Evolutionary conservation across 2,797 vertebrate species (phyloP).

Genomic region (Intellagama lesueurii): DNA sequence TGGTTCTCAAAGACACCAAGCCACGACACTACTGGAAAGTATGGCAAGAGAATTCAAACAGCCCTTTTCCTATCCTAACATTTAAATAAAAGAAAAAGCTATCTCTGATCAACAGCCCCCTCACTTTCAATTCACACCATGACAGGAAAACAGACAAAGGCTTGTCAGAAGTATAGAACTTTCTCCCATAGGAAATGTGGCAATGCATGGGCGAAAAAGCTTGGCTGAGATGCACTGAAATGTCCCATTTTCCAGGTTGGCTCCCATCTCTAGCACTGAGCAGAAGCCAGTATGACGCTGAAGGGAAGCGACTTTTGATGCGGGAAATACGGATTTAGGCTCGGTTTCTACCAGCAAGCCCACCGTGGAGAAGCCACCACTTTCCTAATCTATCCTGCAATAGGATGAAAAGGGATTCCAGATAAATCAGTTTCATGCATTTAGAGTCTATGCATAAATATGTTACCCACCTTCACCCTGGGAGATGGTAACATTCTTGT

Average conservation of each 20-base stretch:
- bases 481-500: conserved; percentile 92
- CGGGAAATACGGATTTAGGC: background rate
- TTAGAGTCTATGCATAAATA: background rate
- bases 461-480: conserved; percentile 89
- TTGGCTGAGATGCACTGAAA: background rate
- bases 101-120: background rate
- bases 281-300: background rate
- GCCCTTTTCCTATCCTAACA: too few relatives aligned
- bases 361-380: background rate
- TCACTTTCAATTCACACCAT: too few relatives aligned
- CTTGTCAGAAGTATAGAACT: background rate
- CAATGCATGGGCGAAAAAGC: background rate
- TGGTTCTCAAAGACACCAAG: background rate
- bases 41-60: too few relatives aligned
- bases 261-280: background rate
- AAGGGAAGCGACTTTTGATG: background rate
- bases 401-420: background rate
- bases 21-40: too few relatives aligned
- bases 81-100: background rate
- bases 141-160: background rate
- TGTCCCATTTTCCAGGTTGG: background rate
- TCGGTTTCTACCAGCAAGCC: background rate
- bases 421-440: background rate
- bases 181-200: background rate
- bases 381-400: background rate